These are phyloP conservation scores for Dexiosoma caninum DNA, from an alignment of 2,888 invertebrate genomes.

Conservation along the genomic window DNA sequence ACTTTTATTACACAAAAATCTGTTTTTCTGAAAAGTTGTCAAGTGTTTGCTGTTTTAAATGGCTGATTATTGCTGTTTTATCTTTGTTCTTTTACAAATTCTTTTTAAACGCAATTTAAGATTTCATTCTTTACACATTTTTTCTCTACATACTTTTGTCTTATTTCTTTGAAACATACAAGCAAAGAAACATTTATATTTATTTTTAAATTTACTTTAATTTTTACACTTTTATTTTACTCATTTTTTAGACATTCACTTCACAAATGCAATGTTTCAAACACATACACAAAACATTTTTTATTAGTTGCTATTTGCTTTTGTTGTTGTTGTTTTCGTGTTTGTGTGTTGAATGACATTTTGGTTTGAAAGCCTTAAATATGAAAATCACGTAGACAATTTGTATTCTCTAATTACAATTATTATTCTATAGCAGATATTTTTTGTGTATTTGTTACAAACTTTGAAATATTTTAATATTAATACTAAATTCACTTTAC, in stretches of 20 bases:
- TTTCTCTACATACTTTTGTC: neutral
- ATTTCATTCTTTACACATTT: neutral
- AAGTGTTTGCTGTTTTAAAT: neutral
- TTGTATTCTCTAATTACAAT: constrained; percentile 19
- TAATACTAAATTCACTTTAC: constrained; percentile 26
- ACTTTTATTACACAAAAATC: constrained; percentile 17
- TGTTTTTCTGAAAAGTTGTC: neutral
- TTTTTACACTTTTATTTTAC: constrained; percentile 6
- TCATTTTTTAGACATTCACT: constrained; percentile 27
- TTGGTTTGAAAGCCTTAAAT: constrained; percentile 9
- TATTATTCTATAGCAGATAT: neutral
- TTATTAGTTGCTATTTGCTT: neutral
- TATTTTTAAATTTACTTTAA: neutral
- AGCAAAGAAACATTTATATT: neutral
- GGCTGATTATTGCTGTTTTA: constrained; percentile 30
- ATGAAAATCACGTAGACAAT: constrained; percentile 50
- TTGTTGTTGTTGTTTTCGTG: constrained; percentile 15
- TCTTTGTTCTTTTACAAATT: neutral
- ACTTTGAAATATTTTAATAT: neutral
- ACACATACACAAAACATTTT: neutral
- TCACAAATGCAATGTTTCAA: constrained; percentile 7
- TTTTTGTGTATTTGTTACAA: neutral
- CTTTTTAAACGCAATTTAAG: neutral
- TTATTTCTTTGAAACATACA: neutral
- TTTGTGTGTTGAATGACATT: constrained; percentile 22